Percentiles rank a stretch among this genome's conserved stretches.
Conservation (phyloP, 2,113 vertebrate species). For the Ibidorhyncha struthersii region DNA sequence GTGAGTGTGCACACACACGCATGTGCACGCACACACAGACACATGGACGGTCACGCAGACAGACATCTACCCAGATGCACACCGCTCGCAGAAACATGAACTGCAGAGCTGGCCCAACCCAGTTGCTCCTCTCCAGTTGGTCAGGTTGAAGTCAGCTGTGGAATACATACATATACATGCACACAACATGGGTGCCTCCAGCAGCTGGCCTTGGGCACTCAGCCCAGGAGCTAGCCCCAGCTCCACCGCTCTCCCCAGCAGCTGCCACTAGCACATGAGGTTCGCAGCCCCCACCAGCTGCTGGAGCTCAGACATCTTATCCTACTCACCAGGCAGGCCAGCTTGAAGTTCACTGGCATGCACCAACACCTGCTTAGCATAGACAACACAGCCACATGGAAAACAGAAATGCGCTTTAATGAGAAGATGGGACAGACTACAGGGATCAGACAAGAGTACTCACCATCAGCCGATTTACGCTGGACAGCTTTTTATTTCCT, state of each 20-base stretch:
- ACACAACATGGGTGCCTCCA: background rate
- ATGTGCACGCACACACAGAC: too few relatives aligned
- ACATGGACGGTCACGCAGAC: rapidly evolving
- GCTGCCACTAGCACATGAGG: background rate
- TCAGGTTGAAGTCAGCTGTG: background rate
- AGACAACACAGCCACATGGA: background rate
- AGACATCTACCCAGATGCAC: background rate
- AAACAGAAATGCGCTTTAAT: background rate
- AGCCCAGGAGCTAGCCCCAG: background rate
- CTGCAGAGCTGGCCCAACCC: background rate
- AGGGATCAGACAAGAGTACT: background rate
- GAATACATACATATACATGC: rapidly evolving
- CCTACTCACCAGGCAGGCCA: background rate
- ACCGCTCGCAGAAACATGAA: background rate
- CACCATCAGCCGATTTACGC: background rate
- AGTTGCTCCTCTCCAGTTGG: background rate
- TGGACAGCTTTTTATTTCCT: background rate
- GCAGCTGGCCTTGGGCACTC: background rate
- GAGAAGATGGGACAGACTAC: background rate
- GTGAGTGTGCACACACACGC: rapidly evolving
- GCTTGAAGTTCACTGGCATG: background rate
- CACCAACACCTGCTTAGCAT: background rate
- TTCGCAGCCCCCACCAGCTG: background rate
- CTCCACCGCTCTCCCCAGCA: background rate
- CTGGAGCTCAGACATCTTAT: background rate